Base-by-base conservation (phyloP, 2,888 invertebrate genomes). In the Spisula solida region DNA sequence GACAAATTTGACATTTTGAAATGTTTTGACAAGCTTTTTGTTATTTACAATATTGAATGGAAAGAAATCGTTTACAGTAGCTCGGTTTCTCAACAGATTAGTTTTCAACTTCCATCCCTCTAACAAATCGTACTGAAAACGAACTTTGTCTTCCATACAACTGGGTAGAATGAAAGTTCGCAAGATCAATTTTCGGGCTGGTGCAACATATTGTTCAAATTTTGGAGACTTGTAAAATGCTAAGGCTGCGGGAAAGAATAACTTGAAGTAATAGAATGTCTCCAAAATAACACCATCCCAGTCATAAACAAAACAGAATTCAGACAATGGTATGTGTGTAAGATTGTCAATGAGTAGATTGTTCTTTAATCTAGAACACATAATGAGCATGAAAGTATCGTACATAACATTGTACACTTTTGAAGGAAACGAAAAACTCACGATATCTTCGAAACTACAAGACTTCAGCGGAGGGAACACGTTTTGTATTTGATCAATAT, bases 381-480 rank as follows among this genome's bases (percentile, higher is more conserved):
- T 10, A 1, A 70, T 29, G 31, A 20, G 25, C 70, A 70, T 70
- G 20, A 70, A 70, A 1, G 70, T 20, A 1, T 70, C 20, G n/a
- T 70, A 70, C 1, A 70, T 14, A 29, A 18, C 29, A 25, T 29
- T 29, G 34, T 80, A 47, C 55, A 20, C 25, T 78, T 18, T 18
- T 18, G 20, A 25, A 8, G n/a, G 20, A 51, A 25, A 12, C 47
- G 25, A 47, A 70, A 60, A 25, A 6, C 20, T 25, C 12, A 60
- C 34, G 66, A 82, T 29, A 34, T 60, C 70, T n/a, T 82, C 82
- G 48, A 85, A 85, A 85, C 78, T 29, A 20, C 85, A 85, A 5
- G 75, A 41, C 41, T 66, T 25, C 41, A 84, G n/a, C 8, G 14
- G 8, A 31, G 84, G 66, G 41, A 66, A 66, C 34, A 34, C 29